phyloP scores from a whole-genome alignment of 2,888 invertebrate species.

The Agrotis puta region DNA sequence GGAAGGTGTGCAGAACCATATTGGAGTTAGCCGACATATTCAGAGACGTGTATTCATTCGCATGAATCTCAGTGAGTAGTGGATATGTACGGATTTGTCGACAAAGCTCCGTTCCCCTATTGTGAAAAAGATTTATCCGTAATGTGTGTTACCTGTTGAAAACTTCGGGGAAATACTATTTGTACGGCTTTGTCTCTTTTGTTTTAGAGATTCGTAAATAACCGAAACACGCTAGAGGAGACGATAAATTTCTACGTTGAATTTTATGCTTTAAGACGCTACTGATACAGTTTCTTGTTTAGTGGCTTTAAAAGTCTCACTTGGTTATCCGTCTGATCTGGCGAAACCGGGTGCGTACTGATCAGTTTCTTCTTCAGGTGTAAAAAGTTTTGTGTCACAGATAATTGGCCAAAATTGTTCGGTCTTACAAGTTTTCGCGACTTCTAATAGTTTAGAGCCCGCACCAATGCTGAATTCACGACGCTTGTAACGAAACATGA shows the following conservation, averaged over 20 bases:
- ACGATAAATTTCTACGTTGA: too few species aligned
- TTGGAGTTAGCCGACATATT: slow-evolving; percentile 48
- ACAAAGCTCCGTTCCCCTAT: slow-evolving; percentile 33
- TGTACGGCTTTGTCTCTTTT: not conserved
- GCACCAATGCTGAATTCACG: slow-evolving; percentile 21
- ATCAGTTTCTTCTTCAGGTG: too few species aligned
- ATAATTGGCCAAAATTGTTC: not conserved
- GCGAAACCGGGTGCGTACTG: too few species aligned
- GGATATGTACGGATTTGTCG: slow-evolving; percentile 54
- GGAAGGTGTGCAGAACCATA: slow-evolving; percentile 27
- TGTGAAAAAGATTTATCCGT: slow-evolving; percentile 44
- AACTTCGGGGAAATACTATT: slow-evolving; percentile 27
- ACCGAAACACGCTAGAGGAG: too few species aligned
- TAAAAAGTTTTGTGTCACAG: slow-evolving; percentile 12
- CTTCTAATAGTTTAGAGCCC: slow-evolving; percentile 6
- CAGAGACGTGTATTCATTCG: slow-evolving; percentile 40
- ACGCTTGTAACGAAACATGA: not conserved
- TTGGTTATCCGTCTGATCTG: too few species aligned
- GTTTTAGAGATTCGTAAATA: not conserved
- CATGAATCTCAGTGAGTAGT: slow-evolving; percentile 28
- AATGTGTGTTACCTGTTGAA: slow-evolving; percentile 49
- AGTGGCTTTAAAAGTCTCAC: too few species aligned
- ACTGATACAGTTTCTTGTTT: too few species aligned
- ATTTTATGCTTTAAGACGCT: too few species aligned
- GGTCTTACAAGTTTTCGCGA: too few species aligned